These are phyloP conservation scores for Teleopsis dalmanni DNA, from an alignment of 1,140 invertebrate species.

Conservation along the genomic window DNA sequence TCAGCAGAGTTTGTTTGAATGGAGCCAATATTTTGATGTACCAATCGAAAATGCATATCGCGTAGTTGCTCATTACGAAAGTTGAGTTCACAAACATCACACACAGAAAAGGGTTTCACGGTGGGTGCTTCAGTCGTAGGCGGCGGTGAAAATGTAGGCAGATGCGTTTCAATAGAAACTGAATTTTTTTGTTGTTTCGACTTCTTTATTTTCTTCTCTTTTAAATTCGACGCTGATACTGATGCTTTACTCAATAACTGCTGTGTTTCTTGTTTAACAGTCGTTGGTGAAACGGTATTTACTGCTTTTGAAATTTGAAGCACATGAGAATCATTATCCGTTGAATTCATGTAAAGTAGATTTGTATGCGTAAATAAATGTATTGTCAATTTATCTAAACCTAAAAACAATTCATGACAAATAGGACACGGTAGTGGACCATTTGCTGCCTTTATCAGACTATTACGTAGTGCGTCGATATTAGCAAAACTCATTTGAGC, in stretches of 20 bases:
- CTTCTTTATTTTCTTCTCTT: constrained; percentile 2
- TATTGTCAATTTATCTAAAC: constrained; percentile 77
- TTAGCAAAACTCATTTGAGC: constrained; percentile 61
- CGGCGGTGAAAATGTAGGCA: neutral
- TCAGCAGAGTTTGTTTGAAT: neutral
- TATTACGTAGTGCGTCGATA: constrained; percentile 59
- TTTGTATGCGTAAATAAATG: constrained; percentile 66
- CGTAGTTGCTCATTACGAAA: constrained; percentile 63
- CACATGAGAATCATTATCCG: too few relatives aligned
- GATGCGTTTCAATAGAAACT: neutral
- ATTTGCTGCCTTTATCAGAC: constrained; percentile 65
- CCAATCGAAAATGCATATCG: constrained; percentile 63
- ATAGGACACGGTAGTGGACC: constrained; percentile 66
- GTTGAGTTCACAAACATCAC: constrained; percentile 63
- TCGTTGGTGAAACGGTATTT: neutral
- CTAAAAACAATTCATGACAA: constrained; percentile 63
- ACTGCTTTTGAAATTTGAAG: neutral
- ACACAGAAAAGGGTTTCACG: constrained; percentile 36
- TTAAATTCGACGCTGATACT: neutral
- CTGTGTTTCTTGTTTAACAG: neutral
- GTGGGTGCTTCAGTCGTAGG: neutral
- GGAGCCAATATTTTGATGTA: constrained; percentile 52
- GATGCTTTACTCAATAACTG: neutral
- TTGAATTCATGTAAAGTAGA: constrained; percentile 17
- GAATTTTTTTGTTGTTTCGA: neutral